phyloP scores from a whole-genome alignment of 2,888 invertebrate genomes.

The Cordilura impudica region DNA sequence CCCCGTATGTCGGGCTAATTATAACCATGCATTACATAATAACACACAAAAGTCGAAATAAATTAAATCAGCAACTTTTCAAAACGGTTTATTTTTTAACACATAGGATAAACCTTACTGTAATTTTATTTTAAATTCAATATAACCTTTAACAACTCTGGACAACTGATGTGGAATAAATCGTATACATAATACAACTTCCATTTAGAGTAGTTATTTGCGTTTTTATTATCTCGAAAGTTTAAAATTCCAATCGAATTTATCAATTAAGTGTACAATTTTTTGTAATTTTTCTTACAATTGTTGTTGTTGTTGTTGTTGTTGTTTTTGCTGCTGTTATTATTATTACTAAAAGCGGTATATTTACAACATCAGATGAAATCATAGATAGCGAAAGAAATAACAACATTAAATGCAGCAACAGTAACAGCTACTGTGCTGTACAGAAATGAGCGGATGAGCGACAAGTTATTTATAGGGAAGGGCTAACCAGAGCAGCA shows the following conservation, averaged over 20 bases:
- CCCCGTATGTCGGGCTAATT: too few species aligned
- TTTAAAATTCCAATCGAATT: constrained; percentile 65
- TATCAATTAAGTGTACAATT: constrained; percentile 64
- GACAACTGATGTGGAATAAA: too few species aligned
- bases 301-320: constrained; percentile 9
- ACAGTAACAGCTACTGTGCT: constrained; percentile 51
- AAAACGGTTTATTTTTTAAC: too few species aligned
- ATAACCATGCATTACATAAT: too few species aligned
- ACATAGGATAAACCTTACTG: too few species aligned
- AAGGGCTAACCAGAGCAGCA: too few species aligned
- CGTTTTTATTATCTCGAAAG: constrained; percentile 64
- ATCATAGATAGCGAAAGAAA: constrained; percentile 59
- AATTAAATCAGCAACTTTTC: too few species aligned
- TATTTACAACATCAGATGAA: constrained; percentile 63
- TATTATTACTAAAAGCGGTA: constrained; percentile 57
- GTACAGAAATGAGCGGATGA: neutral
- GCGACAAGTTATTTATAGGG: neutral
- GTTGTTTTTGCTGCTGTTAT: constrained; percentile 20
- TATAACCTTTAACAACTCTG: too few species aligned
- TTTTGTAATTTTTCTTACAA: constrained; percentile 56
- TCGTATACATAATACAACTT: constrained; percentile 25
- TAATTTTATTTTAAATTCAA: too few species aligned
- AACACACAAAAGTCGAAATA: too few species aligned
- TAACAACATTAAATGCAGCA: constrained; percentile 60
- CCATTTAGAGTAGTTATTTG: constrained; percentile 60